phyloP scores from a whole-genome alignment of 2,113 vertebrate genomes.

The Scomber japonicus region DNA sequence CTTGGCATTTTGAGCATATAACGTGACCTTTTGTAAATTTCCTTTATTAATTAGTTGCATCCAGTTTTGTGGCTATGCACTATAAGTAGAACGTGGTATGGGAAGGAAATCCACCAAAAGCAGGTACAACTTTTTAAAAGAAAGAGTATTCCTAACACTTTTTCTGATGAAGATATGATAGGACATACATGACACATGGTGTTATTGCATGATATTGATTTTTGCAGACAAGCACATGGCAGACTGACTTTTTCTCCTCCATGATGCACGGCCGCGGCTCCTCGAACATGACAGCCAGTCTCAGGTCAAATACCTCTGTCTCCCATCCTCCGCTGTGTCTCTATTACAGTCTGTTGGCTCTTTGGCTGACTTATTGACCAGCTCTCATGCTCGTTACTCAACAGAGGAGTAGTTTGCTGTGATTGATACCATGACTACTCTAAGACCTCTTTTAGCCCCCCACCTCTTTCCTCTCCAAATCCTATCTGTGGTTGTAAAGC shows the following conservation, averaged over 20 bases:
- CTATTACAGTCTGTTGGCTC: conserved; percentile 87
- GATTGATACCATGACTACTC: conserved; percentile 77
- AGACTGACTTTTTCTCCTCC: conserved; percentile 84
- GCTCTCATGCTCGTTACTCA: conserved; percentile 86
- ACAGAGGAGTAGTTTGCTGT: conserved; percentile 82
- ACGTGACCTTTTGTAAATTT: conserved; percentile 83
- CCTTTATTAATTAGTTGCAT: conserved; percentile 3
- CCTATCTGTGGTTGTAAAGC: conserved; percentile 80
- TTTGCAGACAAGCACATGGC: conserved; percentile 71
- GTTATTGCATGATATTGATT: conserved; percentile 86
- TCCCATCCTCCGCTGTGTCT: conserved; percentile 82
- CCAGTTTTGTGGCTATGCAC: not conserved
- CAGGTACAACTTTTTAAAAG: not conserved
- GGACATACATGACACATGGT: conserved; percentile 22
- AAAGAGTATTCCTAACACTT: not conserved
- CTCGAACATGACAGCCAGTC: conserved; percentile 85
- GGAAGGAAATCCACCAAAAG: not conserved
- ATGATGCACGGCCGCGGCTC: conserved; percentile 85
- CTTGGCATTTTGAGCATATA: conserved; percentile 89
- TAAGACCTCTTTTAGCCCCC: conserved; percentile 58
- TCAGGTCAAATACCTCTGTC: conserved; percentile 85
- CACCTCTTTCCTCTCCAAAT: conserved; percentile 82
- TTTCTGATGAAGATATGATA: conserved; percentile 1
- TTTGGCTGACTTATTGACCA: conserved; percentile 93
- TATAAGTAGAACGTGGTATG: not conserved